These are phyloP conservation scores for Pollenia angustigena DNA, from an alignment of 2,888 invertebrate species.

Conservation along the genomic window DNA sequence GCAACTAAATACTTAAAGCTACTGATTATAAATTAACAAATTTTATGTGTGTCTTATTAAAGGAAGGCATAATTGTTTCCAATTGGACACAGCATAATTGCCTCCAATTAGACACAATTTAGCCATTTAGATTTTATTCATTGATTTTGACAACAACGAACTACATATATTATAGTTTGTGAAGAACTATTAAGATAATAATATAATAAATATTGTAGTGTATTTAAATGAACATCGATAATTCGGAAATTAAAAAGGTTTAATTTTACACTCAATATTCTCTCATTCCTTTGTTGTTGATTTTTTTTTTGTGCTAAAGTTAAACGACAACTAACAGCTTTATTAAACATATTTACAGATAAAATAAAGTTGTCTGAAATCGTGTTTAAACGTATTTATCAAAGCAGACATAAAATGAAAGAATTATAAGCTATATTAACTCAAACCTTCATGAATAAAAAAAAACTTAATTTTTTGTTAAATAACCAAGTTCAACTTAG, in stretches of 20 bases:
- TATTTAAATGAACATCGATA: constrained; percentile 45
- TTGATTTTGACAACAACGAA: constrained; percentile 65
- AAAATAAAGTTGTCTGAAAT: constrained; percentile 16
- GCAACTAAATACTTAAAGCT: constrained; percentile 64
- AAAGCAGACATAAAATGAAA: constrained; percentile 10
- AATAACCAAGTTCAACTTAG: constrained; percentile 60
- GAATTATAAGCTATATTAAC: constrained; percentile 11
- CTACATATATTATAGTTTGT: too few relatives aligned
- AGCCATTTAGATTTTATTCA: constrained; percentile 13
- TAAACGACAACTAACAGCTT: neutral
- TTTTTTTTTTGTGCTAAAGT: constrained; percentile 5
- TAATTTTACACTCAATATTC: constrained; percentile 1
- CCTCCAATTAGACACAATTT: neutral
- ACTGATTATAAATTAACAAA: constrained; percentile 68
- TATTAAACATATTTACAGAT: constrained; percentile 10
- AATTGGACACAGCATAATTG: neutral
- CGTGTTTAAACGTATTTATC: neutral
- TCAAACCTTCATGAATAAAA: constrained; percentile 21
- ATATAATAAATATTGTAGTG: constrained; percentile 58
- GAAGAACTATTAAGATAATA: too few relatives aligned
- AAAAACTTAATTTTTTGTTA: constrained; percentile 10
- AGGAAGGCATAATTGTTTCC: neutral
- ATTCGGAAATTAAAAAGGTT: constrained; percentile 39
- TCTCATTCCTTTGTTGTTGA: neutral
- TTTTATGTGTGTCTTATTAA: constrained; percentile 51